Evolutionary conservation across 2,888 invertebrate genomes (phyloP).

Genomic region (Julus scanicus): DNA sequence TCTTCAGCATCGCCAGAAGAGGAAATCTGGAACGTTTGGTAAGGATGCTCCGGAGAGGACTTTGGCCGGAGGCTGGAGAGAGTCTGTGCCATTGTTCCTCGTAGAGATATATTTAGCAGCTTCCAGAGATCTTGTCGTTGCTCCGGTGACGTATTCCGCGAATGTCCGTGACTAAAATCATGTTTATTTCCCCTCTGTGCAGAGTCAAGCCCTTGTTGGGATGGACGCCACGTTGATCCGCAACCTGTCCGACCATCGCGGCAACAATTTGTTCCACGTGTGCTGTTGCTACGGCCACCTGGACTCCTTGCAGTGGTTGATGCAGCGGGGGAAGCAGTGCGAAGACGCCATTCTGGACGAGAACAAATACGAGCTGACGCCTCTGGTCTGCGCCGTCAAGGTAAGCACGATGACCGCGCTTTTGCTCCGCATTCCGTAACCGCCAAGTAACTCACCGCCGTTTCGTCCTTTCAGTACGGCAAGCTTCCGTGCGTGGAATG

Average conservation of each 20-base stretch:
- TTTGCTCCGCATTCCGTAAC: background rate
- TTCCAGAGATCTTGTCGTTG: too few species aligned
- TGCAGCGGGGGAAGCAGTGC: slow-evolving; percentile 62
- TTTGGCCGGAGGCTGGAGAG: too few species aligned
- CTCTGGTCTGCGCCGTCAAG: slow-evolving; percentile 65
- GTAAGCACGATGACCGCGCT: slow-evolving; percentile 59
- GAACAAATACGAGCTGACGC: slow-evolving; percentile 65
- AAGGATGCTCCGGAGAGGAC: slow-evolving; percentile 53
- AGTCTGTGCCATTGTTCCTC: too few species aligned
- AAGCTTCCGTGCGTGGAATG: slow-evolving; percentile 64
- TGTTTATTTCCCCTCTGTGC: too few species aligned
- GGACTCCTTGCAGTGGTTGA: slow-evolving; percentile 64
- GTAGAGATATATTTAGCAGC: too few species aligned
- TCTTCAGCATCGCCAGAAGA: slow-evolving; percentile 65
- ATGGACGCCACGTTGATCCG: slow-evolving; percentile 65
- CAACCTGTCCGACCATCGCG: slow-evolving; percentile 65
- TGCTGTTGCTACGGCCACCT: slow-evolving; percentile 65
- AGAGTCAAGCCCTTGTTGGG: slow-evolving; percentile 63
- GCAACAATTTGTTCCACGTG: slow-evolving; percentile 65
- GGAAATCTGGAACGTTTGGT: slow-evolving; percentile 65
- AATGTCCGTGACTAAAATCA: too few species aligned
- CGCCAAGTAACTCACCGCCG: background rate
- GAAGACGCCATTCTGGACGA: slow-evolving; percentile 65
- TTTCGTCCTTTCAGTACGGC: slow-evolving; percentile 62
- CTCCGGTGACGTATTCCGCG: too few species aligned